A percentile compares a stretch with the other conserved stretches of the same genome.
These are phyloP conservation scores for Metalampra italica DNA, from an alignment of 2,888 invertebrate species.

Conservation along the genomic window DNA sequence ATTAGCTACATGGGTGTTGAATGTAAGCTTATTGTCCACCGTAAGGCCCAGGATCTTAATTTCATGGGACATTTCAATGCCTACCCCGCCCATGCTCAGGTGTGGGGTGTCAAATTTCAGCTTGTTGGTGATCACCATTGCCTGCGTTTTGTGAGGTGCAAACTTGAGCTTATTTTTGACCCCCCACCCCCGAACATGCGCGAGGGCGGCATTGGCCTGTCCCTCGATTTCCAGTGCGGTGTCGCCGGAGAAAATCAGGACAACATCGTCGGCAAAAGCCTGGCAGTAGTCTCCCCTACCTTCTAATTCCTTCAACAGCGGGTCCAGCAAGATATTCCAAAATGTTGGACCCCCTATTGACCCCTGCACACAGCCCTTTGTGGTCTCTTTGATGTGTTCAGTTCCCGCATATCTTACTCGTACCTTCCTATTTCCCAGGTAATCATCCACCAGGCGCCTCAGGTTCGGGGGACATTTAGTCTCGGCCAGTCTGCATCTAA, in stretches of 20 bases:
- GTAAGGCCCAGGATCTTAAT: not conserved
- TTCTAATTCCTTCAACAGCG: not conserved
- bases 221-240: constrained; percentile 6
- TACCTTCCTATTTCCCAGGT: not conserved
- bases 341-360: constrained; percentile 8
- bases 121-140: constrained; percentile 10
- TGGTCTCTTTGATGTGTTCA: not conserved
- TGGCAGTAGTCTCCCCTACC: not conserved
- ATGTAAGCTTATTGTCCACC: not conserved
- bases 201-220: constrained; percentile 15
- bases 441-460: not conserved
- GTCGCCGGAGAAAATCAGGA: constrained; percentile 9
- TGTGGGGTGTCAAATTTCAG: constrained; percentile 5
- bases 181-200: constrained; percentile 7
- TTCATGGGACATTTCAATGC: not conserved
- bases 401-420: not conserved
- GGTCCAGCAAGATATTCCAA: constrained; percentile 6
- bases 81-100: not conserved
- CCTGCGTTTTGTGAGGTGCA: constrained; percentile 11
- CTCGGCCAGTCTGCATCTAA: too few relatives aligned
- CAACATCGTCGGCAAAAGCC: not conserved
- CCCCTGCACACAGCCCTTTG: constrained; percentile 5
- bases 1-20: constrained; percentile 9
- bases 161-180: constrained; percentile 8
- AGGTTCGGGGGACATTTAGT: too few relatives aligned